These are phyloP conservation scores for Sitta carolinensis DNA, from an alignment of 2,797 vertebrate species.

Conservation along the genomic window DNA sequence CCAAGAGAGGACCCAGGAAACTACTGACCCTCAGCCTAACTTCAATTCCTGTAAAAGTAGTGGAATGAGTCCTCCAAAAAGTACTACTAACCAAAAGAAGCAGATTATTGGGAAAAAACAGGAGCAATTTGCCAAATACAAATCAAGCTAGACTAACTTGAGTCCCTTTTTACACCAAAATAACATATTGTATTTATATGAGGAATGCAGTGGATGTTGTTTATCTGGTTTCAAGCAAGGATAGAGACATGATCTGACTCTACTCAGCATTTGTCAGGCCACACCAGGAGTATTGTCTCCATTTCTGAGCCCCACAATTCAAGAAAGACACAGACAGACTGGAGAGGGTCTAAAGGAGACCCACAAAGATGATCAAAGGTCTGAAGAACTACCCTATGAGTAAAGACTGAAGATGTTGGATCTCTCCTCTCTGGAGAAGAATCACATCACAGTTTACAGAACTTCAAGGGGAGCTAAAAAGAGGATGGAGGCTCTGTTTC, in stretches of 20 bases:
- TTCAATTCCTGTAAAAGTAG: background rate
- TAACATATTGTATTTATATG: background rate
- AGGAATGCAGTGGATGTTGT: background rate
- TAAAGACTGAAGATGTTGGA: background rate
- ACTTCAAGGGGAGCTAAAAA: background rate
- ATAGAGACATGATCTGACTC: background rate
- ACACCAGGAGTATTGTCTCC: background rate
- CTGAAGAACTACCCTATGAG: background rate
- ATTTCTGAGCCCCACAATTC: background rate
- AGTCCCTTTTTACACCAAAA: background rate
- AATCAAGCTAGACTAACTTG: background rate
- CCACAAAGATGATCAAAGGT: background rate
- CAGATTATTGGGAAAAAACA: background rate
- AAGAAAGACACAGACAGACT: background rate
- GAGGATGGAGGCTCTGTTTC: background rate
- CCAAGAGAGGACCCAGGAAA: background rate
- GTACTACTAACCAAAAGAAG: background rate
- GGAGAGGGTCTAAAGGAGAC: background rate
- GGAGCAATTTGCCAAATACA: background rate
- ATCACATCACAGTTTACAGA: background rate
- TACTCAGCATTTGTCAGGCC: background rate
- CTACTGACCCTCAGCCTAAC: background rate
- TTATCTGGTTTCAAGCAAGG: background rate
- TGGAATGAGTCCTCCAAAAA: background rate
- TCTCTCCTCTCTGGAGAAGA: background rate